These are phyloP conservation scores for Pedicia rivosa DNA, from an alignment of 2,888 invertebrate genomes.

Conservation along the genomic window DNA sequence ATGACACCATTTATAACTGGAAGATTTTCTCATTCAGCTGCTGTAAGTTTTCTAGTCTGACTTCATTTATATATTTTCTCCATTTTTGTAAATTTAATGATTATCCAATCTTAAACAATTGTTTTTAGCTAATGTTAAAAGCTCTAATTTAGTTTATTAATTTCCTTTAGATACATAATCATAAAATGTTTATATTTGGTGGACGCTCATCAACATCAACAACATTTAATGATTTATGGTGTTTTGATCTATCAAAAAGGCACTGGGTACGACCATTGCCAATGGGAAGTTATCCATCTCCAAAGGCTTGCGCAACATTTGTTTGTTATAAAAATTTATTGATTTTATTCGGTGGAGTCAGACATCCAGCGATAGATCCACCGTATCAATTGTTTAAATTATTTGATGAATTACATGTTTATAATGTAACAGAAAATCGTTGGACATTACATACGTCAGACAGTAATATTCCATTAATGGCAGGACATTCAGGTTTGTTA, in stretches of 20 bases:
- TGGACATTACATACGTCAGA: conserved; percentile 45
- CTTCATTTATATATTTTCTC: no score
- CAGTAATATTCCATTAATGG: conserved; percentile 49
- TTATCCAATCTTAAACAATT: no score
- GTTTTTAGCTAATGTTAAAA: no score
- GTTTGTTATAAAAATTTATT: conserved; percentile 71
- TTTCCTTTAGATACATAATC: no score
- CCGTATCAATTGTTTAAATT: conserved; percentile 71
- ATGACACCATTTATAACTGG: conserved; percentile 67
- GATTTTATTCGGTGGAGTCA: conserved; percentile 89
- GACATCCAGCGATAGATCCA: conserved; percentile 76
- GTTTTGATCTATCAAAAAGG: conserved; percentile 70
- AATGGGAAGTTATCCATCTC: conserved; percentile 79
- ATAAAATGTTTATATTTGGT: conserved; percentile 89
- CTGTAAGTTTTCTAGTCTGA: no score
- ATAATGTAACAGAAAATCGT: conserved; percentile 61
- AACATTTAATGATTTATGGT: conserved; percentile 94
- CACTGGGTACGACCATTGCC: conserved; percentile 74
- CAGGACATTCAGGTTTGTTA: conserved; percentile 91
- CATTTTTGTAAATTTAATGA: no score
- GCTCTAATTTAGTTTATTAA: no score
- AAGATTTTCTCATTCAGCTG: conserved; percentile 84
- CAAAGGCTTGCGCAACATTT: conserved; percentile 89
- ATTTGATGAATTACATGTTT: conserved; percentile 84
- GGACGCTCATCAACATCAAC: conserved; percentile 89